phyloP scores from a whole-genome alignment of 2,113 vertebrate species.

The Harpagus bidentatus region DNA sequence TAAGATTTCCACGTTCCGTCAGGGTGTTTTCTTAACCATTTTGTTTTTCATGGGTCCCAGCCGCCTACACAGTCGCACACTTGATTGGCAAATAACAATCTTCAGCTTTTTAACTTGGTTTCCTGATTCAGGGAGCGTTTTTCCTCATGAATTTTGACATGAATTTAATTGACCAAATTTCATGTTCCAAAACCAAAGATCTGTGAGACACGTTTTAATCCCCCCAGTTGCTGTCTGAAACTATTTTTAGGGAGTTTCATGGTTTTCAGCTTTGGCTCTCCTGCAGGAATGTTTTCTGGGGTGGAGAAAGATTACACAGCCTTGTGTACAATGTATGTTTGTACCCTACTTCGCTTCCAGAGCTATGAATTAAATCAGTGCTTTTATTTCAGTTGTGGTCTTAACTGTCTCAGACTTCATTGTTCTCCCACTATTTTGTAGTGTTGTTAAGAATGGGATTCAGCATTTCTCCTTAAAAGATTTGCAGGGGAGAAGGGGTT shows the following conservation, averaged over 20 bases:
- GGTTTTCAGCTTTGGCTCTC: conserved; percentile 16
- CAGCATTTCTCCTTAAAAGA: neutral
- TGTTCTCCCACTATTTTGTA: neutral
- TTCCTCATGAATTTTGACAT: conserved; percentile 37
- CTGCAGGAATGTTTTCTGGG: neutral
- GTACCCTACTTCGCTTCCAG: neutral
- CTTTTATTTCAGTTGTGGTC: neutral
- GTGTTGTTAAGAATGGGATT: neutral
- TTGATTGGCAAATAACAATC: neutral
- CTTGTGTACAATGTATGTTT: neutral
- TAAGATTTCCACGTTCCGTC: neutral
- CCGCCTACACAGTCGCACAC: neutral
- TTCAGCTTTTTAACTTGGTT: neutral
- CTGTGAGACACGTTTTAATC: conserved; percentile 20
- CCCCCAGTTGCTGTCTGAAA: neutral
- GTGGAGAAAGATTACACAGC: neutral
- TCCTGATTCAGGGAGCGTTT: conserved; percentile 14
- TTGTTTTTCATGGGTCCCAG: neutral
- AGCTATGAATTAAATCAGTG: neutral
- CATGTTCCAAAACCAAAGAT: conserved; percentile 45
- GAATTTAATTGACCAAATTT: conserved; percentile 23
- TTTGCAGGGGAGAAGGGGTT: neutral
- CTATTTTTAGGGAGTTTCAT: neutral
- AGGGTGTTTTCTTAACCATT: neutral
- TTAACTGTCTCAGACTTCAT: neutral